Evolutionary conservation across 2,888 invertebrate species (phyloP), one percentile per base, ranked within the genome.

Genomic region (Coelogynopora nodosa): DNA sequence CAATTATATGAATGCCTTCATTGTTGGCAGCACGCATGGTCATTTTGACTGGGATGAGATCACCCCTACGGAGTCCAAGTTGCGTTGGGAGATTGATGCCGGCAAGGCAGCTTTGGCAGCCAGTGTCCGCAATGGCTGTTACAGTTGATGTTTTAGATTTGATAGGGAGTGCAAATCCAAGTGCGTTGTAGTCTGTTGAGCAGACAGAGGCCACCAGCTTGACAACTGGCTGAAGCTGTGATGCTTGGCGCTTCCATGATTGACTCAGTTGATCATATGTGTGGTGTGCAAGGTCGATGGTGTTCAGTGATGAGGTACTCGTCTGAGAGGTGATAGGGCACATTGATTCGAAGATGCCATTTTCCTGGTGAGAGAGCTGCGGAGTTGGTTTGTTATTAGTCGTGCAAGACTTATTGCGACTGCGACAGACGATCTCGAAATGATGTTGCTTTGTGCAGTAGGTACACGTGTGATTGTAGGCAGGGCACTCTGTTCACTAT

Each of bases 401-500:
- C 74, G 74, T 13, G 74, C 23, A n/a, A 26, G 74, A 13, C 23
- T 74, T 74, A 26, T 74, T 74, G 2, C 74, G 74, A 74, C 74
- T 74, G 74, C 82, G 82, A 28, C 29, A 82, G 27, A 82, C 82
- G n/a, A 18, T 82, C 27, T 82, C 82, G n/a, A 31, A 31, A 30
- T 82, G 82, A 30, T 82, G 82, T 82, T 31, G 31, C n/a, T 31
- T 83, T 88, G 88, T 18, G 88, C 88, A 0, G 88, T 87, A 18
- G 87, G 87, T 18, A 80, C 27, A 85, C 88, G 88, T 1, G 86
- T 88, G 89, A 88, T 18, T 89, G 88, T 84, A 84, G n/a, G 82
- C 82, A 18, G 87, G 83, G 86, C 88, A 89, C n/a, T 10, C 29
- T 2, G 29, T 88, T 82, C 82, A 82, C n/a, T n/a, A n/a, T n/a